phyloP scores from a whole-genome alignment of 2,113 vertebrate genomes.

The Pomatostomus ruficeps region DNA sequence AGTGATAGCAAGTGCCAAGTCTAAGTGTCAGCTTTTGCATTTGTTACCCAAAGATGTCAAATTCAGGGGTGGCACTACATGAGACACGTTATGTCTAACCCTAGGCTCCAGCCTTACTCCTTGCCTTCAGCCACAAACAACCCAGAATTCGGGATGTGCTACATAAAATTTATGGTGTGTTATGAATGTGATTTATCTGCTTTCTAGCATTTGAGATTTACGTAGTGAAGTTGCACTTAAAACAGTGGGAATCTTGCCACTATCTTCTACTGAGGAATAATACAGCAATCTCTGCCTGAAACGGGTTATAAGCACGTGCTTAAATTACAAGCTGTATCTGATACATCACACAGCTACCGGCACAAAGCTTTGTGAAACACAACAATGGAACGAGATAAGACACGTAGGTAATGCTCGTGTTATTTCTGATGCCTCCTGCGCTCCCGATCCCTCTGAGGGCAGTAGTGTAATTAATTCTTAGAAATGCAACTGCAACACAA shows the following conservation, averaged over 20 bases:
- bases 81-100: fast-evolving
- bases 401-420: background rate
- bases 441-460: background rate
- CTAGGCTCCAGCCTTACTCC: background rate
- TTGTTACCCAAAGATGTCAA: background rate
- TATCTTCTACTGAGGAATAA: background rate
- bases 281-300: background rate
- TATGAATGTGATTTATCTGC: background rate
- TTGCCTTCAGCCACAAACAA: background rate
- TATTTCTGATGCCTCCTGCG: background rate
- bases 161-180: background rate
- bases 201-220: background rate
- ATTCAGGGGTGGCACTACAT: background rate
- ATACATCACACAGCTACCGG: background rate
- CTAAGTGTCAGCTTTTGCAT: background rate
- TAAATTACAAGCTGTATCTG: background rate
- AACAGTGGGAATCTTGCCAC: background rate
- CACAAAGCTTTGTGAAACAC: background rate
- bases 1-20: background rate
- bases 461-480: background rate
- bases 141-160: background rate
- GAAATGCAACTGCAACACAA: background rate
- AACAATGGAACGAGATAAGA: background rate
- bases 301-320: background rate
- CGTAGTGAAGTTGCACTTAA: background rate